Percentiles rank a stretch among this genome's conserved stretches.
phyloP scores from a whole-genome alignment of 2,888 invertebrate species.

The Gerosis bhagava region DNA sequence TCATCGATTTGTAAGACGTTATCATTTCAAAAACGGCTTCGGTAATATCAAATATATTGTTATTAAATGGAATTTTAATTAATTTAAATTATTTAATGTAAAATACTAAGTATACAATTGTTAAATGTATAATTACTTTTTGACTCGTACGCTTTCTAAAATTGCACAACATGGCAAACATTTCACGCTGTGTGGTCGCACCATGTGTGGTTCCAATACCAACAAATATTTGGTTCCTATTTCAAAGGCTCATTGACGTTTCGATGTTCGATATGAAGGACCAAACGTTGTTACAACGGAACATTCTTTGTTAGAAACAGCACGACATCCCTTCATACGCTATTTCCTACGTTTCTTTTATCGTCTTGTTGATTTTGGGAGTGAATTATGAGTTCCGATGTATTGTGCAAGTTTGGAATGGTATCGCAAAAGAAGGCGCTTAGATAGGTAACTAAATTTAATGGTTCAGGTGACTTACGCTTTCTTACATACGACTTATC shows the following conservation, averaged over 20 bases:
- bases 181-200: conserved; percentile 71
- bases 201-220: conserved; percentile 62
- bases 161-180: conserved; percentile 55
- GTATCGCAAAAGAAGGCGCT: conserved; percentile 30
- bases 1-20: no score
- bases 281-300: conserved; percentile 62
- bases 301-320: conserved; percentile 48
- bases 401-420: conserved; percentile 56
- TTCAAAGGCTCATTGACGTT: conserved; percentile 72
- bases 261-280: conserved; percentile 63
- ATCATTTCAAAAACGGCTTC: no score
- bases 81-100: no score
- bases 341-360: conserved; percentile 60
- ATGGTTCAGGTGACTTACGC: not conserved
- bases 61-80: no score
- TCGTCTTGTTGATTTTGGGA: conserved; percentile 61
- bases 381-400: conserved; percentile 69
- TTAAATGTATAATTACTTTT: no score
- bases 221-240: conserved; percentile 70
- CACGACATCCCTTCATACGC: conserved; percentile 50
- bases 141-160: not conserved
- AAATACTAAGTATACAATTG: no score
- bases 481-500: no score
- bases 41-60: no score
- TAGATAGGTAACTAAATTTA: no score